Evolutionary conservation across 2,113 vertebrate species (phyloP).

Genomic region (Thinocorus orbignyianus): DNA sequence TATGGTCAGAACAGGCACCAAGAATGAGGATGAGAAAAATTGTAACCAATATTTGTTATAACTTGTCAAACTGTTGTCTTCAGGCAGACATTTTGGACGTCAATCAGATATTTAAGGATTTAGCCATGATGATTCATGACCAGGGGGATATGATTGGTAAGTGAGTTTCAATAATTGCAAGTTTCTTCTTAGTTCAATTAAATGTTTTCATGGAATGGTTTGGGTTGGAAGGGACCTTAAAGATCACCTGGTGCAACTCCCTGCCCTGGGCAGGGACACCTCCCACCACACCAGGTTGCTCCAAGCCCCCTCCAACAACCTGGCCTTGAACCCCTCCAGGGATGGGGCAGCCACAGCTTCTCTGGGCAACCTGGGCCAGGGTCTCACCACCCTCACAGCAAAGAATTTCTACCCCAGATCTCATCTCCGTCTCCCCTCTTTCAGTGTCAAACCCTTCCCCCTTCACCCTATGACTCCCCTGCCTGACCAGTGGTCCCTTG

Average conservation of each 20-base stretch:
- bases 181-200: neutral
- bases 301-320: neutral
- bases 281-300: neutral
- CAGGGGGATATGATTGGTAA: conserved; percentile 97
- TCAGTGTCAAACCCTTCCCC: neutral
- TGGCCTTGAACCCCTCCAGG: neutral
- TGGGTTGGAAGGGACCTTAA: neutral
- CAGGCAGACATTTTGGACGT: conserved; percentile 97
- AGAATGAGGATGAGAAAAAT: neutral
- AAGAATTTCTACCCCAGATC: no score
- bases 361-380: no score
- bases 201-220: neutral
- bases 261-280: neutral
- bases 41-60: neutral
- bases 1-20: neutral
- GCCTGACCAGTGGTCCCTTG: no score
- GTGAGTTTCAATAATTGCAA: conserved; percentile 28
- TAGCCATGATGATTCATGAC: conserved; percentile 98
- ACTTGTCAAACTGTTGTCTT: conserved; percentile 42
- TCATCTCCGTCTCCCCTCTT: no score
- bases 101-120: conserved; percentile 98
- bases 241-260: neutral
- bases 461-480: neutral
- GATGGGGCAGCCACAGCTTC: neutral
- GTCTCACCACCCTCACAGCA: no score